A percentile compares a stretch with the other conserved stretches of the same genome.
Conservation (phyloP, 1,140 invertebrate species). For the Oreohelix idahoensis region DNA sequence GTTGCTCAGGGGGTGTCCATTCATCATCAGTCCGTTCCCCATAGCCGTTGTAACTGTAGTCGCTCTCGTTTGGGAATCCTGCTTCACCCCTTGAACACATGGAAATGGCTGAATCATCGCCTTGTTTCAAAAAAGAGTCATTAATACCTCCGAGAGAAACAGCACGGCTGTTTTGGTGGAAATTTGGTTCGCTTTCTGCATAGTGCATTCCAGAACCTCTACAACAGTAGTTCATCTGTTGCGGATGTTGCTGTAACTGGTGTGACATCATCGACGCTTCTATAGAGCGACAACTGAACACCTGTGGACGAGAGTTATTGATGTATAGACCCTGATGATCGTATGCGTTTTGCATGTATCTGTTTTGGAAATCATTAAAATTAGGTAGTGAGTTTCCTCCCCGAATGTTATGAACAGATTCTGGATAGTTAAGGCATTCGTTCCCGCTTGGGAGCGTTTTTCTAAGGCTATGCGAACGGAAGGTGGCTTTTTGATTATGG, state of each 20-base stretch:
- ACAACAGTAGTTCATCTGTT: not conserved
- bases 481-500: conserved; percentile 62
- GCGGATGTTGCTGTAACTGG: not conserved
- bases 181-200: conserved; percentile 57
- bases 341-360: not conserved
- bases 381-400: conserved; percentile 13
- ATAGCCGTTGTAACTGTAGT: conserved; percentile 58
- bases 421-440: conserved; percentile 58
- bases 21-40: conserved; percentile 40
- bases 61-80: conserved; percentile 64
- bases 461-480: conserved; percentile 64
- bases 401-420: conserved; percentile 54
- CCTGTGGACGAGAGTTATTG: not conserved
- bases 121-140: conserved; percentile 52
- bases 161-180: conserved; percentile 48
- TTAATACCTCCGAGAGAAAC: conserved; percentile 53
- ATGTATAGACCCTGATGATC: conserved; percentile 21
- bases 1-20: conserved; percentile 63
- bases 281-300: conserved; percentile 9
- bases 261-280: not conserved
- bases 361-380: conserved; percentile 6
- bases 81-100: conserved; percentile 58
- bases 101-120: conserved; percentile 67
- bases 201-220: conserved; percentile 38
- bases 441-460: conserved; percentile 49